A percentile compares a stretch with the other conserved stretches of the same genome.
phyloP scores from a whole-genome alignment of 1,140 invertebrate genomes.

The Zaprionus ornatus region DNA sequence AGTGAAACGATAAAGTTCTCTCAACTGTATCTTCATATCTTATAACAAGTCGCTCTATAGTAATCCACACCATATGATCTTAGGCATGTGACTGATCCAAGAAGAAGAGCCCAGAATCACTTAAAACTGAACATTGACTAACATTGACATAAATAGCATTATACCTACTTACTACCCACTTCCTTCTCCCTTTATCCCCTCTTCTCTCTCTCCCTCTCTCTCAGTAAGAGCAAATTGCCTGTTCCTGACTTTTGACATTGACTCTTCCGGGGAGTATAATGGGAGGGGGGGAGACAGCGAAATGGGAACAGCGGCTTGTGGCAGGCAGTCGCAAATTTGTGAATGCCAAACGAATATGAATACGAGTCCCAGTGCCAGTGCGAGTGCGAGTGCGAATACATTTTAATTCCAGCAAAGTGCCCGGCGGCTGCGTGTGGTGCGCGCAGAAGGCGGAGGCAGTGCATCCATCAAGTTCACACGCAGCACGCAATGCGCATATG shows the following conservation, averaged over 20 bases:
- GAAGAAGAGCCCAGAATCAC: neutral
- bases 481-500: slow-evolving; percentile 49
- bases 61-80: neutral
- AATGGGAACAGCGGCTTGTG: neutral
- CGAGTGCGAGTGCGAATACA: slow-evolving; percentile 21
- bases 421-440: slow-evolving; percentile 34
- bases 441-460: slow-evolving; percentile 56
- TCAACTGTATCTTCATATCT: neutral
- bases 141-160: slow-evolving; percentile 9
- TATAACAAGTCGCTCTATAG: neutral
- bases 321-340: slow-evolving; percentile 14
- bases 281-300: neutral
- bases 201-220: neutral
- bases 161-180: neutral
- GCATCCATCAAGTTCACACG: slow-evolving; percentile 80
- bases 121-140: neutral
- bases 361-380: slow-evolving; percentile 6
- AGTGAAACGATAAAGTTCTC: neutral
- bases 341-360: slow-evolving; percentile 21
- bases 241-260: slow-evolving; percentile 6
- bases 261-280: neutral
- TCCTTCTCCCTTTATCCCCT: neutral
- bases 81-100: neutral
- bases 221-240: neutral
- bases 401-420: slow-evolving; percentile 71